Evolutionary conservation across 1,140 invertebrate genomes (phyloP), one percentile per base, ranked within the genome.

Genomic region (Formica exsecta): DNA sequence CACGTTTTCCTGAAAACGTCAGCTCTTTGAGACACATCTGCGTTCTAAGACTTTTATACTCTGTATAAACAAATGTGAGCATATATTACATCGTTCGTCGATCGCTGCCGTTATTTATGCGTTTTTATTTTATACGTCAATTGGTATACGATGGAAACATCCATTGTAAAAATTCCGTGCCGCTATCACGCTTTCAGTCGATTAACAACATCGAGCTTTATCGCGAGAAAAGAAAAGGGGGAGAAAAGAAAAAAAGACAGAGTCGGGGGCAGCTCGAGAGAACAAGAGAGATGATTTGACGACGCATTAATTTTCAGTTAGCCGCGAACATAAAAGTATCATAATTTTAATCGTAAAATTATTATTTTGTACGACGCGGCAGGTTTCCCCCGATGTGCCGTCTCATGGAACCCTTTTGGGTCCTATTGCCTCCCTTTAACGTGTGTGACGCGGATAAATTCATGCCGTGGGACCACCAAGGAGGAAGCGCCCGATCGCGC

Each of bases 271-370:
- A 68, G 61, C 38, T 59, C 68, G 59, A 76, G 70, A 85, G 38
- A 65, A 68, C 22, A 59, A 73, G 29, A 51, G 74, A 88, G 77
- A 86, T 65, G 87, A 91, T 89, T 92, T 92, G 90, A 92, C 90
- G 90, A 85, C 79, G 79, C 90, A 91, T 94, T 94, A 93, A 93
- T 48, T 93, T 93, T 93, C 92, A 93, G 92, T 93, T 93, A 93
- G 91, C 86, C 59, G 86, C 79, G 91, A 92, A 90, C 91, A 89
- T 93, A 93, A 94, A 93, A 92, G 85, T 91, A 92, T 93, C 91
- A 89, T 93, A 93, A 94, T 93, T 93, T 93, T 92, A 93, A 94
- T 94, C 91, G 90, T 92, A 91, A 90, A 90, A 90, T 57, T 84
- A 79, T 41, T 70, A 85, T 92, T 92, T 91, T 87, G 86, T 87